A percentile compares a stretch with the other conserved stretches of the same genome.
phyloP scores from a whole-genome alignment of 2,113 vertebrate species.

The Eulemur macaco region DNA sequence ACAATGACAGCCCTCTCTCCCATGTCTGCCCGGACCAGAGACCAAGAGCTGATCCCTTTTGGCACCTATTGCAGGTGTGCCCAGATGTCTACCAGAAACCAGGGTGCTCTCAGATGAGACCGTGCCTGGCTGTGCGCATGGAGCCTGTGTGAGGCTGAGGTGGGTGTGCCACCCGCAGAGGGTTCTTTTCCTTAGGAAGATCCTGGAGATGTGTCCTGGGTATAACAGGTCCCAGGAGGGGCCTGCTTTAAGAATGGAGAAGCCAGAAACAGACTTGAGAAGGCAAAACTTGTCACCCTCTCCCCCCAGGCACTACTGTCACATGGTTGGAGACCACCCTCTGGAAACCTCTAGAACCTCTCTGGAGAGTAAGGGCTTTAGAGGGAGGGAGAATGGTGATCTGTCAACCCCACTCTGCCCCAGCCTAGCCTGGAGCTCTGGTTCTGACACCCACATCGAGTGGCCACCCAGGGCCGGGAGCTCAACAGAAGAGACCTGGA shows the following conservation, averaged over 20 bases:
- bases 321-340: background rate
- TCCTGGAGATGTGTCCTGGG: background rate
- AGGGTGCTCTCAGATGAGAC: background rate
- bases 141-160: background rate
- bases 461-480: background rate
- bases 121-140: accelerated
- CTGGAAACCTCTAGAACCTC: background rate
- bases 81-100: background rate
- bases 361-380: background rate
- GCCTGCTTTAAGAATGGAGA: background rate
- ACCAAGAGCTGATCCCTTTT: background rate
- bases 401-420: background rate
- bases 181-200: background rate
- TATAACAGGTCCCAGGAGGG: background rate
- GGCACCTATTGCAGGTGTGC: background rate
- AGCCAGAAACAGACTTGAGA: background rate
- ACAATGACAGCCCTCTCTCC: background rate
- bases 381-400: background rate
- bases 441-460: background rate
- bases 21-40: background rate
- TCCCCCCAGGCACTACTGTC: background rate
- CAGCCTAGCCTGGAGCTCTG: background rate
- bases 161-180: background rate
- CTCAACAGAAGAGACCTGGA: background rate
- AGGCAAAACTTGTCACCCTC: background rate